phyloP scores from a whole-genome alignment of 2,888 invertebrate genomes.

The Amphiduros pacificus region DNA sequence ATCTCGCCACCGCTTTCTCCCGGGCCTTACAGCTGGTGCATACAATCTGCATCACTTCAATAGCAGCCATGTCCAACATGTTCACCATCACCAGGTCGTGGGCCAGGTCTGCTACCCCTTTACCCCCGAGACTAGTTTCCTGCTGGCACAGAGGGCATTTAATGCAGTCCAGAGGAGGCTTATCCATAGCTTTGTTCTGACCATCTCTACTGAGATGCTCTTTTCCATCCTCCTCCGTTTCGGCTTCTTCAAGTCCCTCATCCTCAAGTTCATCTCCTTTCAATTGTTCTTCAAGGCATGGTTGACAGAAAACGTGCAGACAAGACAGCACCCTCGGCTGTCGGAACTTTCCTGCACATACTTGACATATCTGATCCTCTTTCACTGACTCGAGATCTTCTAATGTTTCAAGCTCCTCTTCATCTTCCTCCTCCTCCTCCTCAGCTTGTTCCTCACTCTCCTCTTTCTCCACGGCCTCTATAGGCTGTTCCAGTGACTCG shows the following conservation, averaged over 20 bases:
- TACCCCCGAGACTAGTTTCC: slow-evolving; percentile 68
- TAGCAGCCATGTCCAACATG: slow-evolving; percentile 63
- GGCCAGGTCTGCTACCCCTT: slow-evolving; percentile 72
- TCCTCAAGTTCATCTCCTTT: not conserved
- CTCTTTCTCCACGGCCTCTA: too few species aligned
- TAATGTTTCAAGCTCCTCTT: too few species aligned
- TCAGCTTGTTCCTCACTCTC: too few species aligned
- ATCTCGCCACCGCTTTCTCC: slow-evolving; percentile 90
- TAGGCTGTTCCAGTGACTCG: too few species aligned
- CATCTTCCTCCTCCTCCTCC: too few species aligned
- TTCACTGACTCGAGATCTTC: not conserved
- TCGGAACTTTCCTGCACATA: slow-evolving; percentile 66
- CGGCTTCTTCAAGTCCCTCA: not conserved
- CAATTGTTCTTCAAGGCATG: slow-evolving; percentile 81
- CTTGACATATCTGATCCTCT: slow-evolving; percentile 34
- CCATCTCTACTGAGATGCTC: not conserved
- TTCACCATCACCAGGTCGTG: slow-evolving; percentile 82
- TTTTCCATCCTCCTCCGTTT: slow-evolving; percentile 58
- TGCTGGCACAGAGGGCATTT: slow-evolving; percentile 73
- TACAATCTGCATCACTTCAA: slow-evolving; percentile 70
- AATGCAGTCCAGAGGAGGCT: slow-evolving; percentile 49
- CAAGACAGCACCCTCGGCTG: slow-evolving; percentile 88
- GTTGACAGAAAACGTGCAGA: slow-evolving; percentile 93
- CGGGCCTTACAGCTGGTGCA: slow-evolving; percentile 96
- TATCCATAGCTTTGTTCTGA: too few species aligned